phyloP scores from a whole-genome alignment of 2,113 vertebrate genomes.

The Pachyramphus minor region DNA sequence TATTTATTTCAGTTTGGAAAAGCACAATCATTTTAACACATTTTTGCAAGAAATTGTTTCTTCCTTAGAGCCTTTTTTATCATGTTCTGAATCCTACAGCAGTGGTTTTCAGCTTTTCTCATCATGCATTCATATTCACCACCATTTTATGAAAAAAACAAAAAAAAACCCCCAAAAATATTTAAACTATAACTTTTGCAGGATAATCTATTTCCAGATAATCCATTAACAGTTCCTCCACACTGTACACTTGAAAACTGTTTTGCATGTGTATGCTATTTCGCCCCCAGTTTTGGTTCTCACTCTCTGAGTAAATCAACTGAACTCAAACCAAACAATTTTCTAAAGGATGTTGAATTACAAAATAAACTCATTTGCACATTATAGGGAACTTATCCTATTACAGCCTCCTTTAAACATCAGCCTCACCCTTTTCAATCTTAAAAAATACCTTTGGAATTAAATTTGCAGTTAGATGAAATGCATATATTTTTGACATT shows the following conservation, averaged over 20 bases:
- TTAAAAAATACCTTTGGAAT: not conserved
- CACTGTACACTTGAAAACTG: not conserved
- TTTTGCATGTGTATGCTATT: not conserved
- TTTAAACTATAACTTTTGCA: not conserved
- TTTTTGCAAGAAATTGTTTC: not conserved
- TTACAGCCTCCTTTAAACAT: not conserved
- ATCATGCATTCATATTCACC: not conserved
- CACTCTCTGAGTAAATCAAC: not conserved
- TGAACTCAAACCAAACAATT: not conserved
- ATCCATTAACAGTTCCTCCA: not conserved
- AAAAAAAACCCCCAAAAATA: no score
- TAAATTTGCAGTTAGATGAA: not conserved
- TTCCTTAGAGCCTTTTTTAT: not conserved
- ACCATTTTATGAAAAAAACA: not conserved
- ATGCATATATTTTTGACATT: not conserved
- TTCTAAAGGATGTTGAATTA: not conserved
- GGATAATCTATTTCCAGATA: not conserved
- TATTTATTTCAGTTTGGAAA: not conserved
- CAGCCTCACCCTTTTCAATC: not conserved
- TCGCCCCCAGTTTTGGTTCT: not conserved
- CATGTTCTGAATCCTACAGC: not conserved
- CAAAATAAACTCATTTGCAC: not conserved
- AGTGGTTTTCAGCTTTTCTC: not conserved
- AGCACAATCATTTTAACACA: not conserved
- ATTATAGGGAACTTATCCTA: not conserved